Evolutionary conservation across 1,140 invertebrate genomes (phyloP).

Genomic region (Aphelenchoides besseyi): DNA sequence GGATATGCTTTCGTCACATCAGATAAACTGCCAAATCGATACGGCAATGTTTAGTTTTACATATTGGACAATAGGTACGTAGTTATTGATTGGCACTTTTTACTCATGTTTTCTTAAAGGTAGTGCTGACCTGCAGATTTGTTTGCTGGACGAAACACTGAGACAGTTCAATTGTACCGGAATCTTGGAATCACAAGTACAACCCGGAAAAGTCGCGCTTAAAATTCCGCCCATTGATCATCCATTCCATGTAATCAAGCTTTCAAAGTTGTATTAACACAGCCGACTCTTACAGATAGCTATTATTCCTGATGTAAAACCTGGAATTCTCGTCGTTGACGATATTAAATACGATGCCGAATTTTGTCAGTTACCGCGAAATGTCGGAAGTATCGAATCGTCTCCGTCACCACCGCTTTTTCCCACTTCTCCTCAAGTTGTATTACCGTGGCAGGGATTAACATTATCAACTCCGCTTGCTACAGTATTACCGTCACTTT

Average conservation of each 20-base stretch:
- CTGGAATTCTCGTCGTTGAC: slow-evolving; percentile 54
- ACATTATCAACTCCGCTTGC: slow-evolving; percentile 10
- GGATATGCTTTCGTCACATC: slow-evolving; percentile 53
- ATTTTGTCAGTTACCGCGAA: slow-evolving; percentile 14
- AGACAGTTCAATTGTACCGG: slow-evolving; percentile 58
- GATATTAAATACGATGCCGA: slow-evolving; percentile 55
- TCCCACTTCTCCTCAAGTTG: slow-evolving; percentile 14
- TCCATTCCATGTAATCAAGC: slow-evolving; percentile 50
- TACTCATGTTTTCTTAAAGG: slow-evolving; percentile 25
- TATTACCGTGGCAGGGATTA: no score
- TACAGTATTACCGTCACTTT: slow-evolving; percentile 19
- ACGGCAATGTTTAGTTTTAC: slow-evolving; percentile 52
- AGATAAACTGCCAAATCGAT: slow-evolving; percentile 50
- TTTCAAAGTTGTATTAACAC: no score
- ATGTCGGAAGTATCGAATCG: slow-evolving; percentile 8
- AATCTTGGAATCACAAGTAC: slow-evolving; percentile 53
- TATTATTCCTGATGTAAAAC: slow-evolving; percentile 49
- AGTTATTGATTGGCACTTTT: not conserved
- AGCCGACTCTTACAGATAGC: slow-evolving; percentile 56
- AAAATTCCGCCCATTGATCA: slow-evolving; percentile 57
- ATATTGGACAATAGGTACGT: slow-evolving; percentile 56
- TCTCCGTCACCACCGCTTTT: slow-evolving; percentile 16
- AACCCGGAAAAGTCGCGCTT: slow-evolving; percentile 60
- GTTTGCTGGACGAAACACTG: slow-evolving; percentile 52
- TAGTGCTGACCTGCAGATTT: slow-evolving; percentile 56